Base-by-base conservation (phyloP, 2,797 vertebrate species). In the Thaleichthys pacificus region DNA sequence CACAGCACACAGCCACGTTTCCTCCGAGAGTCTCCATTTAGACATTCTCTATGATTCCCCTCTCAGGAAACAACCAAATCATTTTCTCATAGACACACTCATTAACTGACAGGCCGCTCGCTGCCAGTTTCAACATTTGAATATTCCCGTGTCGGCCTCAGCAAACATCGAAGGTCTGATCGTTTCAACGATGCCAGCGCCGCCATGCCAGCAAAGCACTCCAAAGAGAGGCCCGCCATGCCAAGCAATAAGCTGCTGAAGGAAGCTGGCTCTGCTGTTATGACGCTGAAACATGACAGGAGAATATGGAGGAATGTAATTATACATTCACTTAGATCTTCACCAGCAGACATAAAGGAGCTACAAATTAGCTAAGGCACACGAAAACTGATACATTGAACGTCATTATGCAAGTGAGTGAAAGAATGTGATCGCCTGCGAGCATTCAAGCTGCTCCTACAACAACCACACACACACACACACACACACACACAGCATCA, bases 41-140 rank as follows among this genome's bases (percentile, higher is more conserved):
- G 90, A 91, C 89, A 89, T 92, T 93, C 91, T 91, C 88, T 92
- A 89, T 92, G 90, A 93, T 92, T 92, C 87, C 84, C 88, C 91
- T 93, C 91, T 91, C 86, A 92, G 92, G 91, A 93, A 92, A 91
- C 89, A 89, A 92, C 86, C 87, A 90, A 92, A 92, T 92, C 82
- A 90, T 91, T 91, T 91, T 91, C 90, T 91, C 88, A 80, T 89
- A 88, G 90, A 92, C 88, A 87, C 82, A 83, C 90, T 93, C 92
- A 93, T 94, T 93, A 94, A 88, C 89, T 73, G 88, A 88, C 89
- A 88, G 84, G 84, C 86, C 83, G 82, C 89, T 89, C 85, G 77
- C 90, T 92, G 91, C 90, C 91, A 90, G 90, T 89, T 91, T 91
- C 88, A 90, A 90, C 87, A 90, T 90, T 90, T 88, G 85, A 91